A percentile compares a stretch with the other conserved stretches of the same genome.
phyloP scores from a whole-genome alignment of 1,140 invertebrate species.

The Elymnias hypermnestra region DNA sequence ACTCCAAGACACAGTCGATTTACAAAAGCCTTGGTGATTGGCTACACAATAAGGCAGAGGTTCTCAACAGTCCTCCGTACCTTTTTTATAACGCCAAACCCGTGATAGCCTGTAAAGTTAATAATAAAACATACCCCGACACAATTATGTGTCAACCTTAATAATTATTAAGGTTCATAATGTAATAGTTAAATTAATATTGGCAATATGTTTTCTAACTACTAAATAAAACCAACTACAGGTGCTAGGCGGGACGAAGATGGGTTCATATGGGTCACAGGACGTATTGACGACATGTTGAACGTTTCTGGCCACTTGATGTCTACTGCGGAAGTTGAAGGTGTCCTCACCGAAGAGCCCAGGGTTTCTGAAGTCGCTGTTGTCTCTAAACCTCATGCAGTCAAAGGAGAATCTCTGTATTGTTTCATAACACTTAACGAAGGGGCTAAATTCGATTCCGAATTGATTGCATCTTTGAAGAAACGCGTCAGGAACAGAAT shows the following conservation, averaged over 20 bases:
- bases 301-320: slow-evolving; percentile 98
- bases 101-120: too few species aligned
- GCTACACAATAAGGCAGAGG: too few species aligned
- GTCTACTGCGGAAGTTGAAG: slow-evolving; percentile 97
- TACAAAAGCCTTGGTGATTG: too few species aligned
- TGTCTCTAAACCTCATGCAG: slow-evolving; percentile 92
- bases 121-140: too few species aligned
- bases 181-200: too few species aligned
- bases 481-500: slow-evolving; percentile 93
- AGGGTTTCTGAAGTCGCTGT: slow-evolving; percentile 95
- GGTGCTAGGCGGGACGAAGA: slow-evolving; percentile 93
- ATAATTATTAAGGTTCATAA: too few species aligned
- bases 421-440: slow-evolving; percentile 95
- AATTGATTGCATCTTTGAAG: slow-evolving; percentile 86
- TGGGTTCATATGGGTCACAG: slow-evolving; percentile 98
- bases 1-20: too few species aligned
- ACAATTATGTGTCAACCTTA: too few species aligned
- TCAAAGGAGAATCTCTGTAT: slow-evolving; percentile 98
- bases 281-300: slow-evolving; percentile 97
- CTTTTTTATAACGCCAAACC: too few species aligned
- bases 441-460: slow-evolving; percentile 81
- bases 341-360: slow-evolving; percentile 89
- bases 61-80: too few species aligned
- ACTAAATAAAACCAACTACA: slow-evolving; percentile 38
- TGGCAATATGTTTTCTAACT: too few species aligned